Evolutionary conservation across 2,797 vertebrate species (phyloP), one percentile per base, ranked within the genome.

Genomic region (Amniataba percoides): DNA sequence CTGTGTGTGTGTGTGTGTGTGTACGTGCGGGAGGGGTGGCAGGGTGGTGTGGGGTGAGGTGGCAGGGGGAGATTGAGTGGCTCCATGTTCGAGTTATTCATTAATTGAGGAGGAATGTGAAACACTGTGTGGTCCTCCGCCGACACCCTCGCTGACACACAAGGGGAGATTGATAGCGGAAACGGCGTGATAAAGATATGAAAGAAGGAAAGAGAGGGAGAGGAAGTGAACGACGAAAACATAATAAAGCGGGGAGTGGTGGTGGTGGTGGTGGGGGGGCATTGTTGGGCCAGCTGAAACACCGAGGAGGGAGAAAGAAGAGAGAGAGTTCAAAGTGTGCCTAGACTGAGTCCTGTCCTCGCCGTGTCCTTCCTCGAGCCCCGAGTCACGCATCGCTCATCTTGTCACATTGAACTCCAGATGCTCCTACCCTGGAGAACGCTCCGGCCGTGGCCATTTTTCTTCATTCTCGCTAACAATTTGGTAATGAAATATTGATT

Each of bases 401-500:
- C 96, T 97, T 97, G 97, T 98, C 97, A 98, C 96, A 96, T 97
- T 98, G 97, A 98, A 99, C 98, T 98, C 97, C 97, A 97, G 97
- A 98, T 98, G 97, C 97, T 98, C 97, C 97, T 96, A 96, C 97
- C 97, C 96, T 91, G 95, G 97, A 98, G 97, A 97, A 96, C 93
- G 96, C 96, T 96, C 95, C 89, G 96, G 96, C 97, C 96, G 95
- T 67, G 84, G 96, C 97, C 95, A 97, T 98, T 96, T 96, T 96
- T 98, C 97, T 98, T 99, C 97, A 97, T 99, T 98, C 97, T 97
- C 96, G 94, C 96, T 98, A 98, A 99, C 97, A 98, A 98, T 98
- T 98, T 98, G 97, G 97, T 98, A 98, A 99, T 98, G 97, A 99
- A 99, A 99, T 98, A 98, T 98, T 98, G 97, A 98, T 99, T 98